A percentile compares a stretch with the other conserved stretches of the same genome.
These are phyloP conservation scores for Spongia lamella DNA, from an alignment of 37 sponge, comb jelly and placozoan species.

Conservation along the genomic window DNA sequence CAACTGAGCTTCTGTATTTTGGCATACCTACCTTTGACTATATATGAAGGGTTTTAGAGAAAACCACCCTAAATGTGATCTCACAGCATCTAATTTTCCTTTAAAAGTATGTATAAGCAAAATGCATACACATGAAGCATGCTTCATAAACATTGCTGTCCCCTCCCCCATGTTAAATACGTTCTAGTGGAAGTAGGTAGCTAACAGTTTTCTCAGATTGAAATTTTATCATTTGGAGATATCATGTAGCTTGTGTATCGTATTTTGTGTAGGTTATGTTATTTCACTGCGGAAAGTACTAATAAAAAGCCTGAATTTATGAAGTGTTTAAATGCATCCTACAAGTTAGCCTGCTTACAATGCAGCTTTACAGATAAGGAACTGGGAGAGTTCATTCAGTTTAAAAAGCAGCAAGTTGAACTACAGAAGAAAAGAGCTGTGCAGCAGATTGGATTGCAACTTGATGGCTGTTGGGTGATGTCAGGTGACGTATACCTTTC, in stretches of 20 bases:
- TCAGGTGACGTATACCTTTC: neutral
- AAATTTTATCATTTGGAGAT: too few species aligned
- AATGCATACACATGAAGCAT: too few species aligned
- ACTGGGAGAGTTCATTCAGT: slow-evolving; percentile 24
- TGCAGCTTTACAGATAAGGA: slow-evolving; percentile 41
- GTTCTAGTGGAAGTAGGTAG: too few species aligned
- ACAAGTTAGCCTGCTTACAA: slow-evolving; percentile 21
- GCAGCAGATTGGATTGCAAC: neutral
- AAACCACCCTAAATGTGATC: too few species aligned
- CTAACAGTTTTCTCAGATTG: too few species aligned
- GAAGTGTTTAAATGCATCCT: slow-evolving; percentile 13
- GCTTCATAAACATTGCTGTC: too few species aligned
- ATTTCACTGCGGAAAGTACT: slow-evolving; percentile 13
- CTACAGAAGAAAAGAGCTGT: neutral
- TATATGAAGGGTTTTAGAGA: too few species aligned
- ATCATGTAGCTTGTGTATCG: neutral
- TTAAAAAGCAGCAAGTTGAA: neutral
- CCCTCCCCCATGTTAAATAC: too few species aligned
- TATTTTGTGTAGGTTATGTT: slow-evolving; percentile 31
- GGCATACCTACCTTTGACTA: too few species aligned
- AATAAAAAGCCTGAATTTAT: slow-evolving; percentile 24
- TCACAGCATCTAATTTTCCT: too few species aligned
- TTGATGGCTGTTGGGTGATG: slow-evolving; percentile 18
- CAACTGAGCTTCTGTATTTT: too few species aligned
- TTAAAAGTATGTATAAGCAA: too few species aligned